These are phyloP conservation scores for Periphyllus acericola DNA, from an alignment of 2,888 invertebrate genomes.

Conservation along the genomic window DNA sequence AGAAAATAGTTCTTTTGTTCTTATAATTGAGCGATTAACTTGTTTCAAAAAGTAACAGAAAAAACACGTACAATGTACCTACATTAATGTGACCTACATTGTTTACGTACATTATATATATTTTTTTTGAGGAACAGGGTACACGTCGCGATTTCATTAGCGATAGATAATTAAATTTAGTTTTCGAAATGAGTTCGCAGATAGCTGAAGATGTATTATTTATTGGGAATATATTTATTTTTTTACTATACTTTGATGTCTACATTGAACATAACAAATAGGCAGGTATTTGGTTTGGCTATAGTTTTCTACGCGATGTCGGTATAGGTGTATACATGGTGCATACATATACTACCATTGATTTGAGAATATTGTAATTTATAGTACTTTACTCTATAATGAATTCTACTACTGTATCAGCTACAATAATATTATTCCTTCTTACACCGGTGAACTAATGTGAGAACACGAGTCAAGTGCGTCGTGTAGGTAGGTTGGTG, in stretches of 20 bases:
- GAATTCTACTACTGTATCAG: too few species aligned
- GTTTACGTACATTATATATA: constrained; percentile 3
- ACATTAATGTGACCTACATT: constrained; percentile 15
- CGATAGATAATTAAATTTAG: background rate
- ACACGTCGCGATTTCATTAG: background rate
- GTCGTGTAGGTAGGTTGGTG: background rate
- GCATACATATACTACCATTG: too few species aligned
- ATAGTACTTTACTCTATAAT: background rate
- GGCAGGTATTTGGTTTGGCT: background rate
- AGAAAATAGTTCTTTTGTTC: constrained; percentile 21
- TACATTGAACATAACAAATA: too few species aligned
- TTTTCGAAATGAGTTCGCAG: background rate
- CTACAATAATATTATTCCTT: background rate
- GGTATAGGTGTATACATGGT: background rate
- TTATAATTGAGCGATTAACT: constrained; percentile 37
- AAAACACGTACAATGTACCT: background rate
- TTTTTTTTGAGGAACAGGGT: constrained; percentile 21
- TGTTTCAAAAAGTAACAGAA: background rate
- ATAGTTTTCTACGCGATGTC: background rate
- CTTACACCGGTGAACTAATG: background rate
- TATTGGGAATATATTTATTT: too few species aligned
- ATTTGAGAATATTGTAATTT: too few species aligned
- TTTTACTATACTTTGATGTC: too few species aligned
- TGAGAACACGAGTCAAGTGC: background rate
- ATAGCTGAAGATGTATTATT: background rate